Evolutionary conservation across 2,113 vertebrate genomes (phyloP), one percentile per base, ranked within the genome.

Genomic region (Sorex fumeus): DNA sequence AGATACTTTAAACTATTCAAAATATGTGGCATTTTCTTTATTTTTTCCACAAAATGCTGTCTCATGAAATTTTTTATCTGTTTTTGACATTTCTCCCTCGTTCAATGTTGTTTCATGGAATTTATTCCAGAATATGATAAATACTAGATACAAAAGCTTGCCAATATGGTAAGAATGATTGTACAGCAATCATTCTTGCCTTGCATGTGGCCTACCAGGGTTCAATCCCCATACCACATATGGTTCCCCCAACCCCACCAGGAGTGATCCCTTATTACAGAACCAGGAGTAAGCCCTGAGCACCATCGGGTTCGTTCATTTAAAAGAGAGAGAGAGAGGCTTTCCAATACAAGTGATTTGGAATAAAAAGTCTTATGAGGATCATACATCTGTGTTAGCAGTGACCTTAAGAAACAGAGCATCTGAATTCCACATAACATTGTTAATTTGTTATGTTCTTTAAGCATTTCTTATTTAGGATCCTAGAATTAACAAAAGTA

Each of bases 111-210:
- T 88, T 77, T 77, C 72, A 74, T 47, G 8, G 50, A 78, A 84
- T 91, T 92, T 53, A 8, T 87, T 89, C 67, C 87, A 91, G 64
- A 72, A 80, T 84, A 36, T 92, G 76, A 92, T 83, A 94, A 92
- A 53, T 28, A 82, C 78, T 16, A 89, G 40, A 84, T 36, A 57
- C 45, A 93, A 91, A 93, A 45, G 2, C 53, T 64, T 84, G 34
- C 36, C 69, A 81, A 50, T 50, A 50, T 50, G 47, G 47, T 50
- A 13, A 50, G 10, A 50, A 9, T 50, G 47, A 50, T 10, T 7
- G 47, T 50, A 50, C 9, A 50, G 47, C 47, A 50, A 9, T 7
- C 5, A 13, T 9, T 7, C 47, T 50, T 50, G 13, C 47, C 47
- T 50, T 12, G 47, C 47, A 50, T 13, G 9, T 7, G 47, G 47